phyloP scores from a whole-genome alignment of 2,888 invertebrate genomes.

The Dorcus hopei region DNA sequence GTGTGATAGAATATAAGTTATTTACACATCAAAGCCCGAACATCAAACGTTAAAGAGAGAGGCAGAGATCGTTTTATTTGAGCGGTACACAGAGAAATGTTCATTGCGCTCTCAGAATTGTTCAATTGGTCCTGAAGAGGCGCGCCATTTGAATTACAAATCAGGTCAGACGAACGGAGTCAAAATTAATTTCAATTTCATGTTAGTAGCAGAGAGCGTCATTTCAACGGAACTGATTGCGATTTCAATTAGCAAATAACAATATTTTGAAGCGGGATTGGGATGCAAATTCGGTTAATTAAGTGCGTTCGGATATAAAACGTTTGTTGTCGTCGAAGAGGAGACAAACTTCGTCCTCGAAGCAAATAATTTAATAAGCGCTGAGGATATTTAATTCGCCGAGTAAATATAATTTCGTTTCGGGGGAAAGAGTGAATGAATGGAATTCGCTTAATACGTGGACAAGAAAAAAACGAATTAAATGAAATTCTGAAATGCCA shows the following conservation, averaged over 20 bases:
- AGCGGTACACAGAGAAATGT: not conserved
- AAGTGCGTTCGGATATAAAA: constrained; percentile 15
- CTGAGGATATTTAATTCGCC: too few relatives aligned
- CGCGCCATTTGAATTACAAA: constrained; percentile 43
- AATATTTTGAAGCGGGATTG: constrained; percentile 38
- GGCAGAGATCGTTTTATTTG: not conserved
- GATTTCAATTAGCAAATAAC: constrained; percentile 39
- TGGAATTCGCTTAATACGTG: too few relatives aligned
- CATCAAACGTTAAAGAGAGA: too few relatives aligned
- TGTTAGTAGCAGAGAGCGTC: constrained; percentile 28
- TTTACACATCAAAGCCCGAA: too few relatives aligned
- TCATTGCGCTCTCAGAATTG: not conserved
- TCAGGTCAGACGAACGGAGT: constrained; percentile 33
- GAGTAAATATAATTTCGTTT: too few relatives aligned
- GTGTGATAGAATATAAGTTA: too few relatives aligned
- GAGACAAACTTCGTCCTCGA: too few relatives aligned
- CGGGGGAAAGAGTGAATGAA: too few relatives aligned
- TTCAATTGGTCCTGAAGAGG: constrained; percentile 8
- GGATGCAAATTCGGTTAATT: constrained; percentile 40
- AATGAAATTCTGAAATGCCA: too few relatives aligned
- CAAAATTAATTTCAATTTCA: constrained; percentile 45
- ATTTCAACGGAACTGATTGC: constrained; percentile 29
- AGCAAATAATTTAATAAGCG: too few relatives aligned
- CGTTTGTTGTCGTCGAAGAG: not conserved
- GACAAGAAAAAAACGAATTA: too few relatives aligned